Percentiles rank a stretch among this genome's conserved stretches.
phyloP scores from a whole-genome alignment of 2,888 invertebrate genomes.

The Acanthoscelides obtectus region DNA sequence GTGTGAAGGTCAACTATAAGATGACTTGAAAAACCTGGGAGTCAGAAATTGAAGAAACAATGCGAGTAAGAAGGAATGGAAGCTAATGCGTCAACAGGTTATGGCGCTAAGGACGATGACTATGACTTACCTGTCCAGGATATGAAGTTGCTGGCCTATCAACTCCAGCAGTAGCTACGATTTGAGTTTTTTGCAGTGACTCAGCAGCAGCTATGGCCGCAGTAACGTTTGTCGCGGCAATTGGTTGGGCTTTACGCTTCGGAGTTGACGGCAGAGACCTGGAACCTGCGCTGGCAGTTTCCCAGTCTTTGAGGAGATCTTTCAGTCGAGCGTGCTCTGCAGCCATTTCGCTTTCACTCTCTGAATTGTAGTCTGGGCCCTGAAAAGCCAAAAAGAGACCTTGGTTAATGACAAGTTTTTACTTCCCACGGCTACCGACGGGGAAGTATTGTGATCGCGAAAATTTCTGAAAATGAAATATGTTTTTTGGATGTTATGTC shows the following conservation, averaged over 20 bases:
- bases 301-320: conserved; percentile 70
- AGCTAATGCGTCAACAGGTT: too few species aligned
- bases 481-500: too few species aligned
- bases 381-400: too few species aligned
- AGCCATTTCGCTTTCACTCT: conserved; percentile 68
- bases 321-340: conserved; percentile 64
- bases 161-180: not conserved
- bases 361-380: conserved; percentile 80
- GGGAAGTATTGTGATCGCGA: too few species aligned
- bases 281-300: conserved; percentile 61
- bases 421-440: too few species aligned
- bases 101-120: too few species aligned
- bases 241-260: conserved; percentile 40
- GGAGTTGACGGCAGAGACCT: conserved; percentile 54
- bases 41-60: too few species aligned
- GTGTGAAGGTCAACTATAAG: too few species aligned
- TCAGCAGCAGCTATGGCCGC: conserved; percentile 22
- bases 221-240: conserved; percentile 2
- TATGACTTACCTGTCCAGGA: conserved; percentile 28
- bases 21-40: too few species aligned
- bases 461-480: too few species aligned
- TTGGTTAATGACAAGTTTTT: too few species aligned
- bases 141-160: conserved; percentile 16
- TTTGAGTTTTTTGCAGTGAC: conserved; percentile 5
- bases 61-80: too few species aligned